Evolutionary conservation across 2,888 invertebrate genomes (phyloP), one percentile per base, ranked within the genome.

Genomic region (Nemapogon koenigi): DNA sequence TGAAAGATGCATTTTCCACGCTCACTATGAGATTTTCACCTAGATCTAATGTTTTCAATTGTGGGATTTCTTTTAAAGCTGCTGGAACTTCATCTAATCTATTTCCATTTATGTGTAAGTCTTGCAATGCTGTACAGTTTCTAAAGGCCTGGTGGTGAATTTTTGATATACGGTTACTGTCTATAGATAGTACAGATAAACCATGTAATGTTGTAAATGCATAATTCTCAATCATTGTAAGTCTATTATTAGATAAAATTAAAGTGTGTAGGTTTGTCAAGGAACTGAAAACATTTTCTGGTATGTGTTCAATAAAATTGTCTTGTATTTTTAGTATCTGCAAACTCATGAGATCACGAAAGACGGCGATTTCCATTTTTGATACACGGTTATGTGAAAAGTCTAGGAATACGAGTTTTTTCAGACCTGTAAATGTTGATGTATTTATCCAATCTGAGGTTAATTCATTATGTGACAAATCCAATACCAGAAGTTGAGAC

Each of bases 371-470:
- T 64, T 91, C 90, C 52, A 92, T 71, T 63, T 88, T 86, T 8
- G 83, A 83, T 43, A 93, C 85, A 49, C 86, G 79, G 60, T 93
- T 93, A 58, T 84, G 83, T 32, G 90, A 89, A 46, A 91, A 79
- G 58, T 91, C 90, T 41, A 93, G 72, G 46, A 89, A 88, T 16
- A 90, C 86, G 10, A 93, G 79, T 41, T 90, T 81, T 49, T 89
- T 85, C 27, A 92, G 73, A 49, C 90, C 90, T 33, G 86, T 81
- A 62, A 92, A 91, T 8, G 91, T 91, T 2, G 87, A 88, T 15
- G 90, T 84, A 58, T 89, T 90, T 44, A 90, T 88, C 90, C 90
- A 90, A 57, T 90, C 91, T 33, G 89, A 86, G 2, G 89, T 88
- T 43, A 93, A 71, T 64, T 90, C 89, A 60, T 91, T 91, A 49